Base-by-base conservation (phyloP, 2,888 invertebrate genomes). In the Neelides folsomi region DNA sequence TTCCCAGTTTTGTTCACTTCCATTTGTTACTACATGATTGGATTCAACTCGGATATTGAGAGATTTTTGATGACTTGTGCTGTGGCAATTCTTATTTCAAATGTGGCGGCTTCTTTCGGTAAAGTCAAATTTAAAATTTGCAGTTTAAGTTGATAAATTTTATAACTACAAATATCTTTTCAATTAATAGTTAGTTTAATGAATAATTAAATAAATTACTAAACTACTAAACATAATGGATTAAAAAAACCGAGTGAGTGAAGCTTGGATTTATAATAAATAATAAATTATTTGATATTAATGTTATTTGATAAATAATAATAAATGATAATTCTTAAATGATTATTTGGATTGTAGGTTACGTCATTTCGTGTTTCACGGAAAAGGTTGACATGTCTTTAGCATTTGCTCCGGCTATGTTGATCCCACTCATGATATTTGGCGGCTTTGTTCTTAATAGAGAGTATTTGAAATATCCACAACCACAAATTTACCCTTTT, bases 401-500 rank as follows among this genome's bases (percentile, higher is more conserved):
- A 2, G 86, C 90, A 0, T 77, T 95, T 48, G 88, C 89, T 0
- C 90, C 94, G 1, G 87, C 93, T 2, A 76, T 93, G 53, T 82
- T 94, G 61, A 87, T 94, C 54, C 94, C 95, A 0, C 85, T 94
- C 70, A 76, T 95, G 71, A 73, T 95, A 20, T 94, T 95, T 69
- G 94, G 94, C 53, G 95, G 94, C 42, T 92, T 89, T 75, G 92
- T 93, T 72, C 75, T 95, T 41, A 95, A 94, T 69, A 80, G 84
- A 15, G 84, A 81, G 81, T 87, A 74, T 76, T 77, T 72, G 27
- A 6, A 35, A n/a, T n/a, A n/a, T n/a, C n/a, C n/a, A n/a, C n/a
- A n/a, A n/a, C n/a, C n/a, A n/a, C n/a, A n/a, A n/a, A n/a, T n/a
- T n/a, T n/a, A n/a, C n/a, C n/a, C n/a, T n/a, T n/a, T n/a, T n/a